phyloP scores from a whole-genome alignment of 2,113 vertebrate genomes.

The Ammodytes dubius region DNA sequence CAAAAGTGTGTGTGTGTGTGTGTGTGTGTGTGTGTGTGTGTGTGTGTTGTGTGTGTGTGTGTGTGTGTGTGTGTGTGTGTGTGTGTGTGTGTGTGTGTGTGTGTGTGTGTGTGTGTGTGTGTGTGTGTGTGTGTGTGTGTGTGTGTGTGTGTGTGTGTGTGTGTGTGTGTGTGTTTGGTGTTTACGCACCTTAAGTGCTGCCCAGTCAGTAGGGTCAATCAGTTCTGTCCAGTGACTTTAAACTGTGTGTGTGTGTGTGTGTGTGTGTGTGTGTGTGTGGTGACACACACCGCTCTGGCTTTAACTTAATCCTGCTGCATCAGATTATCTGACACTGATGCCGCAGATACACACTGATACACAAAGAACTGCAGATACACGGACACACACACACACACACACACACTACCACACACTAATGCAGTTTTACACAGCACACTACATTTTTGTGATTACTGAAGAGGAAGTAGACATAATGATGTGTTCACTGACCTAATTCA shows the following conservation, averaged over 20 bases:
- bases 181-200: not conserved
- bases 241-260: conserved; percentile 12
- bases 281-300: conserved; percentile 54
- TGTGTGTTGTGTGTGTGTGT: not conserved
- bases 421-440: not conserved
- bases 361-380: conserved; percentile 3
- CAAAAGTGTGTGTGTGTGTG: not conserved
- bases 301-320: conserved; percentile 73
- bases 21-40: not conserved
- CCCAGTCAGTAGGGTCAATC: conserved; percentile 15
- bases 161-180: not conserved
- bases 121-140: not conserved
- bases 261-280: conserved; percentile 9
- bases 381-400: conserved; percentile 9
- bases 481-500: not conserved
- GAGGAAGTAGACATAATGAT: not conserved
- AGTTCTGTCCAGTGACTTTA: not conserved
- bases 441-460: not conserved
- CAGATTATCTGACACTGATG: conserved; percentile 78
- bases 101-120: too few species aligned
- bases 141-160: not conserved
- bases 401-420: conserved; percentile 7
- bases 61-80: not conserved
- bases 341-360: conserved; percentile 47
- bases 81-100: not conserved